Conservation (phyloP, 2,888 invertebrate genomes). For the Plagodis pulveraria region DNA sequence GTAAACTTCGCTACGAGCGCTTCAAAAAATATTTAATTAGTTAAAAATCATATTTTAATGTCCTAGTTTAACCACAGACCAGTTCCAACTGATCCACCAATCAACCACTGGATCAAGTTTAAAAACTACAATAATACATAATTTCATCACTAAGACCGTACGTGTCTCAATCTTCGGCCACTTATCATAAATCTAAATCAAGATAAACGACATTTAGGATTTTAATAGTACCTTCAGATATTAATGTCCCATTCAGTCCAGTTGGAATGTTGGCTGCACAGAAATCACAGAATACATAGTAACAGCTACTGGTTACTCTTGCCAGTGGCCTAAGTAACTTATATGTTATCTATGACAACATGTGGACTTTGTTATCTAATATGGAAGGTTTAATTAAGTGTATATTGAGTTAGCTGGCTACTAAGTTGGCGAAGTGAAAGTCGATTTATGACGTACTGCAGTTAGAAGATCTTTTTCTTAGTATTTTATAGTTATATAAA, state of each 20-base stretch:
- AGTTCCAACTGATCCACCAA: slow-evolving; percentile 9
- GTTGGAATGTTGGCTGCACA: slow-evolving; percentile 47
- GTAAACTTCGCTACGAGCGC: no score
- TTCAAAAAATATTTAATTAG: no score
- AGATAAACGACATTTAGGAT: slow-evolving; percentile 78
- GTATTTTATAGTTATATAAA: no score
- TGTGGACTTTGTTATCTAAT: slow-evolving; percentile 27
- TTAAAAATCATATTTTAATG: neutral
- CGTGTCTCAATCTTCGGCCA: slow-evolving; percentile 73
- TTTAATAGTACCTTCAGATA: slow-evolving; percentile 75
- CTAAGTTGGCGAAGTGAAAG: slow-evolving; percentile 23
- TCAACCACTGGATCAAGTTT: slow-evolving; percentile 11
- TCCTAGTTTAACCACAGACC: neutral
- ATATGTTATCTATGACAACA: neutral
- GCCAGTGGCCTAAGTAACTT: neutral
- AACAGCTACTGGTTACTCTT: slow-evolving; percentile 14
- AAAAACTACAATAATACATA: slow-evolving; percentile 39
- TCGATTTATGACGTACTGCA: slow-evolving; percentile 3
- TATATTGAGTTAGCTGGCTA: slow-evolving; percentile 5
- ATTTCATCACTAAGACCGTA: slow-evolving; percentile 44
- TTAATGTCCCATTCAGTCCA: slow-evolving; percentile 65
- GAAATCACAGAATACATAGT: neutral
- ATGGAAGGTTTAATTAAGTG: slow-evolving; percentile 24
- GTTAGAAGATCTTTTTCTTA: no score
- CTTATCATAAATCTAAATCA: slow-evolving; percentile 82